Base-by-base conservation (phyloP, 2,797 vertebrate species). In the Spheniscus humboldti region DNA sequence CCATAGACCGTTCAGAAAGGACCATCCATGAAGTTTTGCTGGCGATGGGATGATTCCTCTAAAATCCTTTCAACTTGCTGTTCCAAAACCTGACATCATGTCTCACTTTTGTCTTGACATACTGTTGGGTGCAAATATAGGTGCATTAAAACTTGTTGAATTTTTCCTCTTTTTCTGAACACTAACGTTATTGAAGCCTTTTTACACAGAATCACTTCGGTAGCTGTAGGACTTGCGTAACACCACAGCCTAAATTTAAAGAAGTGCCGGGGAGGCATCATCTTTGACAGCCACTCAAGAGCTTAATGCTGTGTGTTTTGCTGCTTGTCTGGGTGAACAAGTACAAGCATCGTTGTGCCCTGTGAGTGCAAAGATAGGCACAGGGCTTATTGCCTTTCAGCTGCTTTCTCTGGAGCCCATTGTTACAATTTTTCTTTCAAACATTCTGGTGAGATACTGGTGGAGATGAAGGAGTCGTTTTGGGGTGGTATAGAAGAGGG, bases 331-430 rank as follows among this genome's bases (percentile, higher is more conserved):
- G 14, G 48, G 18, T 57, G 75, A 88, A 37, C 11, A 82, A 35
- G 33, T 59, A 45, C 17, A 35, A 67, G 43, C 50, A 41, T 37
- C 0, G 0, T 28, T 67, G 57, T 64, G 25, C 66, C 14, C 31
- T 0, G 0, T 39, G 69, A 83, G 18, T 45, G 50, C 35, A n/a
- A 62, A 73, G 66, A 37, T 25, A 25, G 28, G 12, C 3, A 2
- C 33, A 18, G 17, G 10, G 22, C 64, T 91, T 79, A 24, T 67
- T 85, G 48, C 19, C 24, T 94, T 94, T 74, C 39, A 62, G 37
- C 45, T 91, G 41, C 41, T 57, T 94, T 64, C 43, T 68, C 31
- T 86, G 47, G 39, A 84, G 87, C 48, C 79, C 25, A 20, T 39
- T 1, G 5, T 78, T 43, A 39, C 3, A 47, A 2, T 45, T 91